Conservation (phyloP, 1,140 invertebrate genomes). For the Saccostrea echinata region DNA sequence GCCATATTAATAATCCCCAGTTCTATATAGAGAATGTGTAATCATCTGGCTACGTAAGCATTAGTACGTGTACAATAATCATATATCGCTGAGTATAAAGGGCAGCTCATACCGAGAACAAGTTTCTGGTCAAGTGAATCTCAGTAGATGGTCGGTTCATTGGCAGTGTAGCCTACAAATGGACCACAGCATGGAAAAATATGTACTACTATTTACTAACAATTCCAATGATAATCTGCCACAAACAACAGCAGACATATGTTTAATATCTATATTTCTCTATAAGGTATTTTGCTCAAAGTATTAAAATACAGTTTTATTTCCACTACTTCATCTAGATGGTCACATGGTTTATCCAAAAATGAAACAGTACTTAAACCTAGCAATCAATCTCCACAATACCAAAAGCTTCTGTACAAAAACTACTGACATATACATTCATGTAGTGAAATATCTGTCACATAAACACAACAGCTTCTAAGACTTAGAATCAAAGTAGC, state of each 20-base stretch:
- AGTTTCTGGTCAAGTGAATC: slow-evolving; percentile 13
- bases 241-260: not conserved
- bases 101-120: not conserved
- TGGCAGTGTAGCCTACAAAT: slow-evolving; percentile 29
- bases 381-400: not conserved
- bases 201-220: not conserved
- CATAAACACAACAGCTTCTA: not conserved
- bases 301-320: not conserved
- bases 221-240: not conserved
- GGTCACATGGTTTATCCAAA: no score
- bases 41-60: not conserved
- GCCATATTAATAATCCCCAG: not conserved
- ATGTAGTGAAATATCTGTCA: not conserved
- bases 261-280: not conserved
- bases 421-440: not conserved
- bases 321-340: not conserved
- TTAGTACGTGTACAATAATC: not conserved
- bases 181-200: not conserved
- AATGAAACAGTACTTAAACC: not conserved
- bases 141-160: not conserved
- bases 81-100: not conserved
- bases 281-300: not conserved
- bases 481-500: slow-evolving; percentile 14
- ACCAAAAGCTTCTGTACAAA: not conserved
- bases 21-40: not conserved